phyloP scores from a whole-genome alignment of 2,113 vertebrate genomes.

The Misgurnus anguillicaudatus region DNA sequence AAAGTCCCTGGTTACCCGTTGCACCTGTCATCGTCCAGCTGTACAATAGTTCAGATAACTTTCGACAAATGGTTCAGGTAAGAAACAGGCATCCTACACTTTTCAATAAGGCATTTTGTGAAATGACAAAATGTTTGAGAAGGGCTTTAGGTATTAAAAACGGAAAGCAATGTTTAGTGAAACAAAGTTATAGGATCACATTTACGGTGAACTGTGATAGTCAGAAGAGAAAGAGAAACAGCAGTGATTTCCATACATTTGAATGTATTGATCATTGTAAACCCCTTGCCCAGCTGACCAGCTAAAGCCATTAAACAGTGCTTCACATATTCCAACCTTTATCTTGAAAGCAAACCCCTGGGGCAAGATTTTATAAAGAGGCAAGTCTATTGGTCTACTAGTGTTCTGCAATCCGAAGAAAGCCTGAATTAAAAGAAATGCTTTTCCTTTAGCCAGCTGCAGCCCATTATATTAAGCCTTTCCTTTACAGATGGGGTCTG shows the following conservation, averaged over 20 bases:
- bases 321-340: slow-evolving; percentile 24
- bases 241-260: slow-evolving; percentile 25
- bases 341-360: neutral
- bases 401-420: slow-evolving; percentile 21
- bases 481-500: slow-evolving; percentile 4
- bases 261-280: neutral
- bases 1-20: slow-evolving; percentile 42
- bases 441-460: slow-evolving; percentile 26
- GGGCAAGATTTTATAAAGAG: neutral
- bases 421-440: slow-evolving; percentile 26
- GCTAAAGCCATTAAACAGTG: neutral
- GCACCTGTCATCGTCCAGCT: slow-evolving; percentile 39
- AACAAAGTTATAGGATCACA: slow-evolving; percentile 23
- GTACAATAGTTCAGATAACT: slow-evolving; percentile 48
- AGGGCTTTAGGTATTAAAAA: slow-evolving; percentile 36
- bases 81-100: slow-evolving; percentile 42
- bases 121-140: slow-evolving; percentile 44
- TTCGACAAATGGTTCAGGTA: slow-evolving; percentile 42
- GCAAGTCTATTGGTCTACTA: neutral
- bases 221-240: slow-evolving; percentile 1
- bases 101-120: slow-evolving; percentile 55
- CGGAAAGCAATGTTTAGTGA: slow-evolving; percentile 18
- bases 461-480: slow-evolving; percentile 12
- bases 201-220: neutral
- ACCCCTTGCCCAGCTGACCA: slow-evolving; percentile 5